Evolutionary conservation across 2,888 invertebrate genomes (phyloP), one percentile per base, ranked within the genome.

Genomic region (Augochlorella aurata): DNA sequence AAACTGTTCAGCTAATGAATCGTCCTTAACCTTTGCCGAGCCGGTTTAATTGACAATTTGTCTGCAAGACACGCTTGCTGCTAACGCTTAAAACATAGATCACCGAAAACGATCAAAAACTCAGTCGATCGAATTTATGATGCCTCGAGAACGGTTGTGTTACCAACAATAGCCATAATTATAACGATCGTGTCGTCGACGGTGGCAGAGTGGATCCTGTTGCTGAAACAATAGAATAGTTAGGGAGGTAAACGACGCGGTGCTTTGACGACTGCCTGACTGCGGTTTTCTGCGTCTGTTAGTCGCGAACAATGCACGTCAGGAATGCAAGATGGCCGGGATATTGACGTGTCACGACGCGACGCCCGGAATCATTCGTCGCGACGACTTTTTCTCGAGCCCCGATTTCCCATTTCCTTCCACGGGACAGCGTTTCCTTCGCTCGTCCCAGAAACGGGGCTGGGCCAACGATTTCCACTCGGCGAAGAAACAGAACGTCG

Each of bases 171-270:
- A 49, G 65, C 1, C 74, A 67, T 69, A 66, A 84, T 77, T 75
- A 83, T 68, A 24, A 3, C 58, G 29, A 12, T 14, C 12, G 49
- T 21, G 38, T n/a, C n/a, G 44, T 49, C 45, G 50, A 24, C 52
- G 24, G 1, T 38, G n/a, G 4, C 14, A 44, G 21, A 63, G 29
- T 4, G 38, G 44, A 21, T 54, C 29, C 50, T 79, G 81, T 78
- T 80, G 85, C 69, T 80, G 84, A 86, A 87, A 90, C 88, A 88
- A 90, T 90, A 84, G 84, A 87, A 81, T 79, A 79, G 86, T 87
- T 84, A 87, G 83, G 76, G 79, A 81, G 68, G 82, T 84, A 86
- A 90, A 90, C 45, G 58, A 73, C 87, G 47, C 47, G 47, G 12
- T 14, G 21, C 54, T 58, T 14, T 12, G 5, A 4, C 24, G 24